phyloP scores from a whole-genome alignment of 2,113 vertebrate genomes.

The Atrichornis clamosus region DNA sequence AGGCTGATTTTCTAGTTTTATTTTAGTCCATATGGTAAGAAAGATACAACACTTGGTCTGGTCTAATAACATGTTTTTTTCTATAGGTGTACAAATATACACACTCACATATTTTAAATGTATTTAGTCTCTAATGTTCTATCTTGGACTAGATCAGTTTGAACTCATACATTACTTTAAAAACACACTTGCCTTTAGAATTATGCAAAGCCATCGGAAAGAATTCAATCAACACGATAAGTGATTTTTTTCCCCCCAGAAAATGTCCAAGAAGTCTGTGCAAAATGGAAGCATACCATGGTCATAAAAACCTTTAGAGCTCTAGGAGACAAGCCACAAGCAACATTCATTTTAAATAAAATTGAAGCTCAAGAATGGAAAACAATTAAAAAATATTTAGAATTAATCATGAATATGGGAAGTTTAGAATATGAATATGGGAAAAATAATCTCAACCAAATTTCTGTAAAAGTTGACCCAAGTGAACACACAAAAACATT shows the following conservation, averaged over 20 bases:
- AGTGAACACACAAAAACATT: neutral
- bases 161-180: neutral
- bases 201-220: neutral
- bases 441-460: neutral
- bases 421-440: neutral
- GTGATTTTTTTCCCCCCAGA: neutral
- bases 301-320: neutral
- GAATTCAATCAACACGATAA: neutral
- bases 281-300: neutral
- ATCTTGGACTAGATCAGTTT: neutral
- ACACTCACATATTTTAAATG: neutral
- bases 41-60: neutral
- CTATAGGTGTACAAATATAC: neutral
- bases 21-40: neutral
- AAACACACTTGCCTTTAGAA: neutral
- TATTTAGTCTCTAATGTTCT: neutral
- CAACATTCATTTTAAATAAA: neutral
- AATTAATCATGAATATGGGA: neutral
- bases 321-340: neutral
- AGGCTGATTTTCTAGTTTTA: neutral
- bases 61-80: neutral
- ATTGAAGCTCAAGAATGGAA: neutral
- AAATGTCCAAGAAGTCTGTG: neutral
- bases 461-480: neutral
- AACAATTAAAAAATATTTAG: neutral